phyloP scores from a whole-genome alignment of 2,113 vertebrate species.

The Ahaetulla prasina region DNA sequence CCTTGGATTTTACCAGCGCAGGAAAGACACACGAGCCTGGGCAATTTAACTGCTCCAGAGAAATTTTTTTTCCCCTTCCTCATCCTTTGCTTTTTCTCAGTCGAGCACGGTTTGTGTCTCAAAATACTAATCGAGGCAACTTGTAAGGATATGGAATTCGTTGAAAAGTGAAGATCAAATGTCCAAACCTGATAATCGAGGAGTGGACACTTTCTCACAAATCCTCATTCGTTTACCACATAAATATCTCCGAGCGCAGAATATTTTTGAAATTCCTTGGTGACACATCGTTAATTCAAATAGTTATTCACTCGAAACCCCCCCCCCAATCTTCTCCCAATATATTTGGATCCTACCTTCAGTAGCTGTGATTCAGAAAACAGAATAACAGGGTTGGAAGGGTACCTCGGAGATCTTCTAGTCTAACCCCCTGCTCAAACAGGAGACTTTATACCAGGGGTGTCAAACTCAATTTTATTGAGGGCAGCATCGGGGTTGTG shows the following conservation, averaged over 20 bases:
- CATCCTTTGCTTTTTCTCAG: slow-evolving; percentile 36
- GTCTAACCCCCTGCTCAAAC: not conserved
- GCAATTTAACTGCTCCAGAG: not conserved
- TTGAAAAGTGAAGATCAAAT: not conserved
- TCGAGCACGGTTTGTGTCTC: not conserved
- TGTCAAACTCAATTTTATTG: no score
- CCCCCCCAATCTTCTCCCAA: not conserved
- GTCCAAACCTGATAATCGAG: not conserved
- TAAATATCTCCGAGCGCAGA: not conserved
- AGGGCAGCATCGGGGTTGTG: no score
- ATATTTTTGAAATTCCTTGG: not conserved
- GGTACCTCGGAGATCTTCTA: not conserved
- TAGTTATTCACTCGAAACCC: not conserved
- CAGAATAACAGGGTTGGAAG: not conserved
- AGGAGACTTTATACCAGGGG: not conserved
- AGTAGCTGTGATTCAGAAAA: not conserved
- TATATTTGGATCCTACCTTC: not conserved
- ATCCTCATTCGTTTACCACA: not conserved
- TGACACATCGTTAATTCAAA: not conserved
- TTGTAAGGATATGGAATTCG: not conserved
- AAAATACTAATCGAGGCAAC: not conserved
- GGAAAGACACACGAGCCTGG: no score
- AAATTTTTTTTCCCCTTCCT: not conserved
- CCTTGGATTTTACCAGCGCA: not conserved
- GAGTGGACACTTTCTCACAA: not conserved